phyloP scores from a whole-genome alignment of 1,140 invertebrate genomes.

The Drosophila bifasciata region DNA sequence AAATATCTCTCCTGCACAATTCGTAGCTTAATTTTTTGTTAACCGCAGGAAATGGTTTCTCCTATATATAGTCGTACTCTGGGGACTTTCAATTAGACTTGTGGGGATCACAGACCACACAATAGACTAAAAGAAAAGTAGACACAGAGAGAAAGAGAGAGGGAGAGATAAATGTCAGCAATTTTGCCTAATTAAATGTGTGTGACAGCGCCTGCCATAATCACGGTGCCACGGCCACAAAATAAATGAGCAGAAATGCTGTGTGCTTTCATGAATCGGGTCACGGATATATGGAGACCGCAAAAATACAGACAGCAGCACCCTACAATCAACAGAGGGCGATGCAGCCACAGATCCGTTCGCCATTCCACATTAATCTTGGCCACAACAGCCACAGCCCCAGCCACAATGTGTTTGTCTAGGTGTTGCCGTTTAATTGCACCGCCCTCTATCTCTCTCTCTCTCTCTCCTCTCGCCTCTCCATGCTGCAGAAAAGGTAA shows the following conservation, averaged over 20 bases:
- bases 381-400: conserved; percentile 68
- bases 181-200: conserved; percentile 72
- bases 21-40: not conserved
- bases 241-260: conserved; percentile 58
- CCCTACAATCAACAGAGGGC: conserved; percentile 3
- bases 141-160: too few species aligned
- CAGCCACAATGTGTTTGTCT: conserved; percentile 67
- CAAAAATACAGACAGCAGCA: conserved; percentile 26
- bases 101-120: not conserved
- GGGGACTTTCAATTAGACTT: conserved; percentile 40
- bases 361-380: conserved; percentile 51
- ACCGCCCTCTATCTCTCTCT: not conserved
- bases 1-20: not conserved
- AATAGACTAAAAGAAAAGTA: conserved; percentile 9
- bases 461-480: not conserved
- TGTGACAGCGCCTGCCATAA: conserved; percentile 57
- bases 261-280: conserved; percentile 51
- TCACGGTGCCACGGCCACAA: conserved; percentile 53
- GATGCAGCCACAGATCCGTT: conserved; percentile 28
- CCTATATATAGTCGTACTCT: too few species aligned
- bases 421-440: conserved; percentile 72
- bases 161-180: conserved; percentile 36
- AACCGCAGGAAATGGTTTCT: not conserved
- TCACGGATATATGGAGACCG: conserved; percentile 55
- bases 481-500: conserved; percentile 16